Conservation (phyloP, 92 coral and sea anemone species). For the Metridium senile region DNA sequence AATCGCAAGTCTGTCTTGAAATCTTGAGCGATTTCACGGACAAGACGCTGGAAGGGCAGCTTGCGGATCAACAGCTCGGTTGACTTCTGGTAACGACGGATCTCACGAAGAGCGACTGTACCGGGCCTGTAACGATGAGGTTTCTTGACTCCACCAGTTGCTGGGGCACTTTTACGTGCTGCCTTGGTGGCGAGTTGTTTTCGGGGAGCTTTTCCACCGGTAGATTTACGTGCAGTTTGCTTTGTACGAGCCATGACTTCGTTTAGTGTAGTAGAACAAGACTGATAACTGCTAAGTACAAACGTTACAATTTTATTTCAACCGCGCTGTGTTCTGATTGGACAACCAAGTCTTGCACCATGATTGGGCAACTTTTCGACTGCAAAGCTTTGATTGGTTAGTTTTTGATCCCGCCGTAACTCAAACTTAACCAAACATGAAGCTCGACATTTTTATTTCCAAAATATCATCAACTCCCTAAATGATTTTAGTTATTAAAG, state of each 20-base stretch:
- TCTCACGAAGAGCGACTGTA: constrained; percentile 86
- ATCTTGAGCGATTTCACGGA: constrained; percentile 81
- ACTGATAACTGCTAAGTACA: no score
- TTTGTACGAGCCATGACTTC: constrained; percentile 83
- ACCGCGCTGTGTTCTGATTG: no score
- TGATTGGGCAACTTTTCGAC: no score
- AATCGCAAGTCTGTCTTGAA: constrained; percentile 89
- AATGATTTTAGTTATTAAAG: no score
- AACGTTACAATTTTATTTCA: no score
- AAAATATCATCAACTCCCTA: no score
- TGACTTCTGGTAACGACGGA: constrained; percentile 86
- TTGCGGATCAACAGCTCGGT: constrained; percentile 86
- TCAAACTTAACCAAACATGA: no score
- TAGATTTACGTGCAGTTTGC: constrained; percentile 86
- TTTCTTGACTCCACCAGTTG: constrained; percentile 81
- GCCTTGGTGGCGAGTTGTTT: constrained; percentile 91
- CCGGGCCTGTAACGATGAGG: constrained; percentile 89
- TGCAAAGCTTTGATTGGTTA: no score
- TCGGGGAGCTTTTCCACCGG: constrained; percentile 94
- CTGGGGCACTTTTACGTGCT: constrained; percentile 86
- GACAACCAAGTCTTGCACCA: no score
- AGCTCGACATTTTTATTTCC: no score
- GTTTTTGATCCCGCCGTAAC: no score
- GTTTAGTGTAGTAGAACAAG: no score
- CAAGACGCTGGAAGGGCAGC: constrained; percentile 85